Evolutionary conservation across 2,888 invertebrate species (phyloP), one percentile per base, ranked within the genome.

Genomic region (Actias luna): DNA sequence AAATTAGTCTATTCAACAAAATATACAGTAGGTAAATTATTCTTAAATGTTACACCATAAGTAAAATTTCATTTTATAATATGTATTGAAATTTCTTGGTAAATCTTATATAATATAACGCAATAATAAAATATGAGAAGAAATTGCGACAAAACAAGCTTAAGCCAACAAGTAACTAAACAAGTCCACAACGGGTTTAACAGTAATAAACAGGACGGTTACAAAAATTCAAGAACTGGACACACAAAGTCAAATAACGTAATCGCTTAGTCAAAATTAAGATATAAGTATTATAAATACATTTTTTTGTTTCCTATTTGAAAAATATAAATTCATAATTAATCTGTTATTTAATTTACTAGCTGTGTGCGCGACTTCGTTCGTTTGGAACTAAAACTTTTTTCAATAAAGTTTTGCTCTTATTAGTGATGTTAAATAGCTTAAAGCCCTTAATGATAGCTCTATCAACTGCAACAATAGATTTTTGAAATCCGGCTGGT

Each of bases 161-260:
- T 68, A 65, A 71, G 72, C 74, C 70, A 69, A 69, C 72, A 65
- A 71, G 66, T 66, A 75, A 70, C 75, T 72, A 76, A 84, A 83
- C 84, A 82, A 83, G 84, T 83, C 76, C 77, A 79, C 67, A 72
- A 75, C 73, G 70, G 69, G 69, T 73, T 73, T 67, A 68, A 67
- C 72, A 70, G 77, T 72, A 73, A 77, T 69, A 63, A 69, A 65
- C 62, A 64, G 60, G 55, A 55, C 42, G 29, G 29, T 55, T 55
- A 55, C 55, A 29, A 7, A 55, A 16, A 55, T 55, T 55, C 29
- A 29, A 55, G 29, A 55, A 29, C 55, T 55, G 46, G 22, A 50
- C 22, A 50, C 22, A 10, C 12, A 2, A 12, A 50, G 25, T 50
- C 25, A 25, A 50, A 50, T 50, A 50, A 22, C 46, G 1, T 50